phyloP scores from a whole-genome alignment of 2,797 vertebrate species.

The Phrynocephalus forsythii region DNA sequence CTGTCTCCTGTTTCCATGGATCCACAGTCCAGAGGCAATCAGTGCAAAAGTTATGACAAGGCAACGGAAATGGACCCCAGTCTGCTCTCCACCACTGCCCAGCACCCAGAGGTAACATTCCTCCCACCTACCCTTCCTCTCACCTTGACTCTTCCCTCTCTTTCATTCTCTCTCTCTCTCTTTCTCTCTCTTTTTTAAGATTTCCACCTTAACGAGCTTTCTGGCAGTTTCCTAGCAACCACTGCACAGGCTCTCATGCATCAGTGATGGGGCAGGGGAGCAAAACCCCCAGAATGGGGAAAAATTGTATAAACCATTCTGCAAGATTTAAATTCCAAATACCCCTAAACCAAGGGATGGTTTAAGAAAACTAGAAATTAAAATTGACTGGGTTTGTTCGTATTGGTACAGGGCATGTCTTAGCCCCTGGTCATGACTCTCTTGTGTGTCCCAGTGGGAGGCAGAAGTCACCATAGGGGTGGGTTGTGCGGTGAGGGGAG shows the following conservation, averaged over 20 bases:
- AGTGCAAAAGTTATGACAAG: not conserved
- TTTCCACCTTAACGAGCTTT: constrained; percentile 43
- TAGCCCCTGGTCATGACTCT: too few species aligned
- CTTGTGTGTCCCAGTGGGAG: too few species aligned
- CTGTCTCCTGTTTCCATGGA: not conserved
- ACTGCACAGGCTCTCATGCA: not conserved
- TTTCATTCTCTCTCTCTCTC: too few species aligned
- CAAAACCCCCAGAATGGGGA: not conserved
- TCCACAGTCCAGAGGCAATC: not conserved
- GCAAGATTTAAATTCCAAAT: too few species aligned
- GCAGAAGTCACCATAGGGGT: too few species aligned
- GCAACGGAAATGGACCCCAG: too few species aligned
- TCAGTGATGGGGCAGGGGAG: constrained; percentile 26
- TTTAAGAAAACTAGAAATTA: too few species aligned
- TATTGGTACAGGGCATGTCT: too few species aligned
- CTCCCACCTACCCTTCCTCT: not conserved
- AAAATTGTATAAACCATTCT: not conserved
- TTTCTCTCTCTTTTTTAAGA: not conserved
- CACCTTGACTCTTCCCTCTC: not conserved
- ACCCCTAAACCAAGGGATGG: too few species aligned
- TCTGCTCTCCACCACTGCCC: not conserved
- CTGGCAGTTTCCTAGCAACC: constrained; percentile 56
- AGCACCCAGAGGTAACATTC: fast-evolving
- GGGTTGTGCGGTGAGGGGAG: too few species aligned
- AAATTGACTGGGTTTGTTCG: too few species aligned